These are phyloP conservation scores for Sterrhoptilus dennistouni DNA, from an alignment of 2,113 vertebrate genomes.

Conservation along the genomic window DNA sequence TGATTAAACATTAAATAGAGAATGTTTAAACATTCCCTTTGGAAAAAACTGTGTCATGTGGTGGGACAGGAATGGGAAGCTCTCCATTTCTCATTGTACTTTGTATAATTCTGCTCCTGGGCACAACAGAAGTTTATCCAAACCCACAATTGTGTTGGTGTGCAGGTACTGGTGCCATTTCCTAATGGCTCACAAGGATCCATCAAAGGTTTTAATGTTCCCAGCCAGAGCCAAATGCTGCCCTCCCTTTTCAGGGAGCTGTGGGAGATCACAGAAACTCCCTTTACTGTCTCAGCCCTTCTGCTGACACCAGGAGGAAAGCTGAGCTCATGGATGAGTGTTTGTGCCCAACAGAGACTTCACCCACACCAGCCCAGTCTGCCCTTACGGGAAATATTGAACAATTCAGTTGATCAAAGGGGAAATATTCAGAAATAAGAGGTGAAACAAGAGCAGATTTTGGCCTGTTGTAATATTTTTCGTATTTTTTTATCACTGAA, in stretches of 20 bases:
- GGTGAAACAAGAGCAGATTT: background rate
- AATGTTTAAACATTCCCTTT: constrained; percentile 41
- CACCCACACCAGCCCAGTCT: background rate
- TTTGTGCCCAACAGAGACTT: background rate
- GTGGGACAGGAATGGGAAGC: constrained; percentile 40
- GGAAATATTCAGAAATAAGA: background rate
- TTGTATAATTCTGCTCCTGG: background rate
- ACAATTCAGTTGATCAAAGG: background rate
- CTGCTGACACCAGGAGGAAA: background rate
- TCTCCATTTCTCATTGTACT: background rate
- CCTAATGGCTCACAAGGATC: background rate
- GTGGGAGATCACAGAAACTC: background rate
- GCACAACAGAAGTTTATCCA: constrained; percentile 11
- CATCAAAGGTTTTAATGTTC: background rate
- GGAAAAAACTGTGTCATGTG: constrained; percentile 33
- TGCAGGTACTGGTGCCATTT: constrained; percentile 3
- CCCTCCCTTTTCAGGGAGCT: background rate
- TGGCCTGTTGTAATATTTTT: background rate
- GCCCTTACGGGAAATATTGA: background rate
- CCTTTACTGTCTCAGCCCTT: background rate
- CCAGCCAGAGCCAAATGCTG: background rate
- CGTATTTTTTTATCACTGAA: background rate
- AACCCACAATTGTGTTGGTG: background rate
- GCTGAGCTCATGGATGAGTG: background rate
- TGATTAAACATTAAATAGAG: background rate